A percentile compares a stretch with the other conserved stretches of the same genome.
These are phyloP conservation scores for Eupelmus urozonus DNA, from an alignment of 2,888 invertebrate species.

Conservation along the genomic window DNA sequence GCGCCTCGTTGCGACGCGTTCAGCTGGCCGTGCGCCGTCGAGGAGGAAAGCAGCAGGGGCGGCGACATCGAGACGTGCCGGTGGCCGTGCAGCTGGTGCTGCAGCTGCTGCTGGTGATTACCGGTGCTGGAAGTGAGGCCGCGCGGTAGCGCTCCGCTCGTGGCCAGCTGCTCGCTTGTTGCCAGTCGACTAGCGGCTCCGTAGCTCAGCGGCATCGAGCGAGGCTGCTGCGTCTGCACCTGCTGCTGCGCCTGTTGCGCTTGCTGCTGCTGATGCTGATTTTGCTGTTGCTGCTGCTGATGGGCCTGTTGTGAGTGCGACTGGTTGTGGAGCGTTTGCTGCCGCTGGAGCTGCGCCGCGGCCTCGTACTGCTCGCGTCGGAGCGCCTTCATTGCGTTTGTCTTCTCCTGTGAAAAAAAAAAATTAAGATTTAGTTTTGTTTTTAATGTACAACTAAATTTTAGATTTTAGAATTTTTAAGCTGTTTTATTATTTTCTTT, in stretches of 20 bases:
- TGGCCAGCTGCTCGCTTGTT: slow-evolving; percentile 47
- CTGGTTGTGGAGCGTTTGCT: slow-evolving; percentile 71
- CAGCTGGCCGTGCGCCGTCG: slow-evolving; percentile 25
- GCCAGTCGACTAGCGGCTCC: slow-evolving; percentile 49
- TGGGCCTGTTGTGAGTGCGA: slow-evolving; percentile 70
- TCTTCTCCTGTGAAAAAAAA: slow-evolving; percentile 82
- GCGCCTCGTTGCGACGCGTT: slow-evolving; percentile 38
- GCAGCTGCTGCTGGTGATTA: slow-evolving; percentile 53
- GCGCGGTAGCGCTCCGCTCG: neutral
- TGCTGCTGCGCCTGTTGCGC: slow-evolving; percentile 64
- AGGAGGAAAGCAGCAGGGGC: slow-evolving; percentile 60
- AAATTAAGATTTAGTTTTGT: neutral
- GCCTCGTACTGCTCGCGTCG: slow-evolving; percentile 77
- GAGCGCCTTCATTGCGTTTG: slow-evolving; percentile 86
- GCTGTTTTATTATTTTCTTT: no score
- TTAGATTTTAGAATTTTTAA: no score
- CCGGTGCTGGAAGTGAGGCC: neutral
- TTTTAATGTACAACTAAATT: neutral
- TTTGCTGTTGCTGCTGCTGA: slow-evolving; percentile 75
- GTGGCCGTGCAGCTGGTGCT: slow-evolving; percentile 60
- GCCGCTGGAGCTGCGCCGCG: slow-evolving; percentile 72
- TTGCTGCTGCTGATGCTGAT: slow-evolving; percentile 69
- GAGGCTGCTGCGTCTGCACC: slow-evolving; percentile 74
- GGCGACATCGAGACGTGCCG: slow-evolving; percentile 68
- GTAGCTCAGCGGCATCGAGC: slow-evolving; percentile 12